Base-by-base conservation (phyloP, 2,888 invertebrate genomes). In the Pheosia gnoma region DNA sequence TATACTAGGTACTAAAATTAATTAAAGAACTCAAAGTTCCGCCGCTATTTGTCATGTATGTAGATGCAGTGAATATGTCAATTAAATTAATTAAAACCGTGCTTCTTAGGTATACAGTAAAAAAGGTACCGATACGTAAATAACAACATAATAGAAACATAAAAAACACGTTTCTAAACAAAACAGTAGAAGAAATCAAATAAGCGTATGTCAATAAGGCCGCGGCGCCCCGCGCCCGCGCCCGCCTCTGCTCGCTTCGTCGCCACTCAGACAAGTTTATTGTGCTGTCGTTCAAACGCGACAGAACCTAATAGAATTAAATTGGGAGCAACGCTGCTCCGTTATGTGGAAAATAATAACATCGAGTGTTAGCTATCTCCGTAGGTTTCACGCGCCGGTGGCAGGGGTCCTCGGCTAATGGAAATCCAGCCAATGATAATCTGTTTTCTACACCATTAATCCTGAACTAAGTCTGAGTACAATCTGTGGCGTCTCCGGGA, bases 361-460 rank as follows among this genome's bases (percentile, higher is more conserved):
- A 90, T 75, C 81, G 88, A 89, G 87, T 86, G 88, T 80, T 84
- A 85, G 86, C 82, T 89, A 90, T 91, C 88, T 88, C 84, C 78
- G 87, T 87, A 88, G 86, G 87, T 87, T 91, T 93, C 91, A 93
- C 93, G 93, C 93, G 91, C 87, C 90, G 91, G 80, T 90, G 90
- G 93, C 90, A 93, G 93, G 93, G 93, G 93, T 89, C 90, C 84
- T 66, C 78, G 71, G 82, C 88, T 91, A 93, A 92, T 92, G 89
- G 93, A 92, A 92, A 92, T 90, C 89, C 90, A 85, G 90, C 91
- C 92, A 93, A 94, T 94, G 94, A 94, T 94, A 94, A 94, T 94
- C 94, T 94, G 93, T 93, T 94, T 94, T 94, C 94, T 93, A 92
- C 93, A 93, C 93, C 94, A 94, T 94, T 94, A 94, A 94, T 94